Base-by-base conservation (phyloP, 2,888 invertebrate genomes). In the Caradrina clavipalpis region DNA sequence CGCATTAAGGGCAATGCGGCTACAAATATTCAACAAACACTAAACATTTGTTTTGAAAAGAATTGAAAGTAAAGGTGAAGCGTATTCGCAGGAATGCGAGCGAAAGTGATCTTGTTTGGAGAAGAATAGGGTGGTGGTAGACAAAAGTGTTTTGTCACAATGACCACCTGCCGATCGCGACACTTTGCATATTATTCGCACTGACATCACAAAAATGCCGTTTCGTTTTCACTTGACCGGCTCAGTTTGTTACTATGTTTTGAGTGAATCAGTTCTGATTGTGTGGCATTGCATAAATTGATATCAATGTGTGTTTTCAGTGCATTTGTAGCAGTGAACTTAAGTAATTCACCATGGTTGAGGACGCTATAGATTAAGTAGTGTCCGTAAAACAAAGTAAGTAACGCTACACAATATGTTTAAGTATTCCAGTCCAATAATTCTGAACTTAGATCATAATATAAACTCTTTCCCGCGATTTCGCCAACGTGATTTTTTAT, bases 121-220 rank as follows among this genome's bases (percentile, higher is more conserved):
- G 78, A 84, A 78, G 74, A 85, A 81, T 83, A 77, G 83, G 79
- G 80, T 68, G 80, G 21, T 49, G 8, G 76, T 83, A 85, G 87
- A 92, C 90, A 91, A 90, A 80, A 79, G 78, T 66, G 50, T 55
- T 69, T 71, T 68, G 61, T 73, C 57, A 93, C 91, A 93, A 93
- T 90, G 93, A 89, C 94, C 95, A 92, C 95, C 95, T 92, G 93
- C 90, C 75, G 95, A 89, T 91, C 79, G 73, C 76, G 75, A 80
- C 85, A 78, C 92, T 95, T 95, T 94, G 93, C 93, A 95, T 95
- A 94, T 93, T 93, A 94, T 95, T 94, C 90, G 93, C 92, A 89
- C 17, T 69, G 50, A 22, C 89, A 87, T 78, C 81, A 87, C 85
- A 87, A 88, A 82, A 85, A 66, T 56, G 56, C 59, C 58, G 88